Evolutionary conservation across 2,888 invertebrate genomes (phyloP).

Genomic region (Polydrusus pterygomalis): DNA sequence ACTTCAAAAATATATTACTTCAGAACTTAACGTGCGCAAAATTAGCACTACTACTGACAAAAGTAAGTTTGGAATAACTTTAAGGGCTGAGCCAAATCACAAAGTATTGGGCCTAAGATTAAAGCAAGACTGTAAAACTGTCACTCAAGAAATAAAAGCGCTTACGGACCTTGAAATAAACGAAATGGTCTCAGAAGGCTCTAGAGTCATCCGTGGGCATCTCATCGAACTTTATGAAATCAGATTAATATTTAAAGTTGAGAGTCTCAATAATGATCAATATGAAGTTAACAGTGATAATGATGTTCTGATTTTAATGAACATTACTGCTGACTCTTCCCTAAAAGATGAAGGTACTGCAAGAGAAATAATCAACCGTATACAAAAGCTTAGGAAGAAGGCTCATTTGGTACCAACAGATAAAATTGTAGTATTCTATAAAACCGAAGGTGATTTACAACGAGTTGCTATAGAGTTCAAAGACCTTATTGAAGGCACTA

Average conservation of each 20-base stretch:
- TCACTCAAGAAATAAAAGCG: conserved; percentile 86
- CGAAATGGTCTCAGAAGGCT: conserved; percentile 81
- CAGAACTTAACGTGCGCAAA: conserved; percentile 93
- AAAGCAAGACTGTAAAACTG: conserved; percentile 92
- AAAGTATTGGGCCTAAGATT: conserved; percentile 91
- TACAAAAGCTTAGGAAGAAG: conserved; percentile 97
- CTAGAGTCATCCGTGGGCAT: conserved; percentile 84
- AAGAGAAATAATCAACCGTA: conserved; percentile 95
- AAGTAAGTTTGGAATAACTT: conserved; percentile 87
- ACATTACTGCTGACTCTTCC: conserved; percentile 90
- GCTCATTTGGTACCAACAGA: conserved; percentile 94
- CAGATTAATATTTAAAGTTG: conserved; percentile 87
- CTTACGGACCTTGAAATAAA: conserved; percentile 87
- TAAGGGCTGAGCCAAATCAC: conserved; percentile 96
- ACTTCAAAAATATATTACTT: conserved; percentile 89
- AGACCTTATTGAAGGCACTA: conserved; percentile 86
- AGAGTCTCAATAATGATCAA: conserved; percentile 78
- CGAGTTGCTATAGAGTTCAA: conserved; percentile 82
- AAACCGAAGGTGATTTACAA: conserved; percentile 78
- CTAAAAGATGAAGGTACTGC: conserved; percentile 96
- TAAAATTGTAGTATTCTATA: conserved; percentile 87
- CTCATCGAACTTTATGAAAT: conserved; percentile 85
- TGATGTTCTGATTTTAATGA: conserved; percentile 91
- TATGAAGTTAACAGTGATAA: conserved; percentile 95
- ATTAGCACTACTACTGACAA: conserved; percentile 87